Conservation (phyloP, 2,797 vertebrate species). For the Anguilla anguilla region DNA sequence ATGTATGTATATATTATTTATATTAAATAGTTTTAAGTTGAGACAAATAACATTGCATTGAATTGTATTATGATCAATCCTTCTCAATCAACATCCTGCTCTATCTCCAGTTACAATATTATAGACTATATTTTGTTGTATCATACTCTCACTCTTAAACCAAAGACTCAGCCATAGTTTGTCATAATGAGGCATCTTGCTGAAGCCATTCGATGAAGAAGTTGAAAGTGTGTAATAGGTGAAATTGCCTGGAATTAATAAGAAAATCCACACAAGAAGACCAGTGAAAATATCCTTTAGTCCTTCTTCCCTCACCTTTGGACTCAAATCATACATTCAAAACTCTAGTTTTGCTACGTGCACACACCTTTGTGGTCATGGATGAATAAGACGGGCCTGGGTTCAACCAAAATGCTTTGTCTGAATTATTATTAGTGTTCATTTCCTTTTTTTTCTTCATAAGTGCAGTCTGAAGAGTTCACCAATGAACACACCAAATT, state of each 20-base stretch:
- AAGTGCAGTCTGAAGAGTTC: not conserved
- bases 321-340: not conserved
- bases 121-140: not conserved
- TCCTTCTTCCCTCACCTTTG: not conserved
- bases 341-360: not conserved
- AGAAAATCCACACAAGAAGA: not conserved
- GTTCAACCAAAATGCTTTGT: not conserved
- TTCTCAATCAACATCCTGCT: not conserved
- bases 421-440: not conserved
- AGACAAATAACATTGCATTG: not conserved
- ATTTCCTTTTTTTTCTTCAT: not conserved
- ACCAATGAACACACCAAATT: not conserved
- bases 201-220: not conserved
- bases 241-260: not conserved
- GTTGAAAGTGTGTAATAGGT: not conserved
- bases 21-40: too few relatives aligned
- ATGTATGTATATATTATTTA: too few relatives aligned
- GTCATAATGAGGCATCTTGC: not conserved
- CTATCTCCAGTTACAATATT: not conserved
- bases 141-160: not conserved
- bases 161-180: not conserved
- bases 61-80: not conserved
- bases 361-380: not conserved
- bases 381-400: not conserved
- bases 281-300: not conserved